Percentiles rank a stretch among this genome's conserved stretches.
These are phyloP conservation scores for Hydra vulgaris DNA, from an alignment of 30 jellyfish, hydroid and myxozoan species.

Conservation along the genomic window DNA sequence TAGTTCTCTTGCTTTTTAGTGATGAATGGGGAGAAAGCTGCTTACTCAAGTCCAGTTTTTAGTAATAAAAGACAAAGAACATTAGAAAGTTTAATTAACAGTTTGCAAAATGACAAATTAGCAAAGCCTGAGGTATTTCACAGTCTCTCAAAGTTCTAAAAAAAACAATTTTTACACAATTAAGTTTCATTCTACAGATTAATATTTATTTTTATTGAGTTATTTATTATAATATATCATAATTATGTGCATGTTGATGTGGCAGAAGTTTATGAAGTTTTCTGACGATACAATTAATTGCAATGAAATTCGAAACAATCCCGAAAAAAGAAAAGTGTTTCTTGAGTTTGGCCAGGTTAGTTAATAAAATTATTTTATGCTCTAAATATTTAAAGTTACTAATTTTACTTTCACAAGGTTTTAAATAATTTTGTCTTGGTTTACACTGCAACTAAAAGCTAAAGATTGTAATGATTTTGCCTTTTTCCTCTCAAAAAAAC, in stretches of 20 bases:
- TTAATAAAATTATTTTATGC: background rate
- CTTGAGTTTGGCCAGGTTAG: constrained; percentile 85
- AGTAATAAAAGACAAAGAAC: constrained; percentile 91
- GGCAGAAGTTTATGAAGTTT: background rate
- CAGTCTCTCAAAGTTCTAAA: background rate
- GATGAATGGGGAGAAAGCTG: constrained; percentile 98
- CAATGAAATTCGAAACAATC: constrained; percentile 17
- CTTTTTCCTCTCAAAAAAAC: too few species aligned
- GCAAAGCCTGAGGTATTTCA: constrained; percentile 34
- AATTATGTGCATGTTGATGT: too few species aligned
- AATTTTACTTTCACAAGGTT: too few species aligned
- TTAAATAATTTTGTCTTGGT: too few species aligned
- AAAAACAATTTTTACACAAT: too few species aligned
- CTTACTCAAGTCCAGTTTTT: constrained; percentile 90
- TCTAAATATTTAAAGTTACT: too few species aligned
- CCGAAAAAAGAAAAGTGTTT: constrained; percentile 56
- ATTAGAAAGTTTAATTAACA: constrained; percentile 75
- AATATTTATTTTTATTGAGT: background rate
- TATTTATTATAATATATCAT: too few species aligned
- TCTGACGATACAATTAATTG: background rate
- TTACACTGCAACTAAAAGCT: too few species aligned
- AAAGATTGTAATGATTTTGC: too few species aligned
- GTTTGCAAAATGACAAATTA: constrained; percentile 72
- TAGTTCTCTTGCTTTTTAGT: constrained; percentile 48
- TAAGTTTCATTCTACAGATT: background rate